Percentiles rank a stretch among this genome's conserved stretches.
Evolutionary conservation across 2,888 invertebrate species (phyloP).

Genomic region (Apocheima hispidaria): DNA sequence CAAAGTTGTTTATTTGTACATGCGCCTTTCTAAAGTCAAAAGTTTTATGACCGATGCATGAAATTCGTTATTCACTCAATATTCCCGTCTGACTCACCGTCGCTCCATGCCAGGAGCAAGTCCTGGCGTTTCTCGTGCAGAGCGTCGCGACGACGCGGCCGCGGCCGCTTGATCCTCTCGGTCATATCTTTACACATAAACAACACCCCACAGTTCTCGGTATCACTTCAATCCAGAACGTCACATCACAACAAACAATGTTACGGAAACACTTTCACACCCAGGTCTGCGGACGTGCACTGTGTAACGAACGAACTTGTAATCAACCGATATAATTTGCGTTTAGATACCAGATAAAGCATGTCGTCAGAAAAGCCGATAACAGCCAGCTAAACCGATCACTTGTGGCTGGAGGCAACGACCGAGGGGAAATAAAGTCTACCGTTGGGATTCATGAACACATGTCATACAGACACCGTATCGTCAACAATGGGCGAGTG

Average conservation of each 20-base stretch:
- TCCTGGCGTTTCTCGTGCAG: constrained; percentile 74
- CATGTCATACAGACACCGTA: constrained; percentile 23
- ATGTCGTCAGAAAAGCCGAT: constrained; percentile 75
- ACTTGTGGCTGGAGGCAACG: constrained; percentile 50
- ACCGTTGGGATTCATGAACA: constrained; percentile 30
- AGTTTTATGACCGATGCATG: neutral
- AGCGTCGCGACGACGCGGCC: constrained; percentile 75
- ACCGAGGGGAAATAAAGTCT: constrained; percentile 46
- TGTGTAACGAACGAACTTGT: constrained; percentile 63
- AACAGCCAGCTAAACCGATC: constrained; percentile 57
- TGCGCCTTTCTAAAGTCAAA: constrained; percentile 17
- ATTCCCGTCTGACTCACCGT: constrained; percentile 66
- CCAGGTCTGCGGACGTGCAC: constrained; percentile 72
- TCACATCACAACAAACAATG: constrained; percentile 65
- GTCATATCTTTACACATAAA: constrained; percentile 64
- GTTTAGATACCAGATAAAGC: constrained; percentile 73
- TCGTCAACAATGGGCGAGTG: constrained; percentile 36
- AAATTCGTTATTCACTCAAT: constrained; percentile 17
- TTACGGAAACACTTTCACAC: constrained; percentile 54
- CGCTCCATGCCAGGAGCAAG: constrained; percentile 75
- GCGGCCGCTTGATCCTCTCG: constrained; percentile 67
- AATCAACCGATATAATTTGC: constrained; percentile 68
- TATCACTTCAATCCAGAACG: constrained; percentile 48
- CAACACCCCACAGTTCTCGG: constrained; percentile 32
- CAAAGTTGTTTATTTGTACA: constrained; percentile 13